These are phyloP conservation scores for Dolomedes plantarius DNA, from an alignment of 2,888 invertebrate species.

Conservation along the genomic window DNA sequence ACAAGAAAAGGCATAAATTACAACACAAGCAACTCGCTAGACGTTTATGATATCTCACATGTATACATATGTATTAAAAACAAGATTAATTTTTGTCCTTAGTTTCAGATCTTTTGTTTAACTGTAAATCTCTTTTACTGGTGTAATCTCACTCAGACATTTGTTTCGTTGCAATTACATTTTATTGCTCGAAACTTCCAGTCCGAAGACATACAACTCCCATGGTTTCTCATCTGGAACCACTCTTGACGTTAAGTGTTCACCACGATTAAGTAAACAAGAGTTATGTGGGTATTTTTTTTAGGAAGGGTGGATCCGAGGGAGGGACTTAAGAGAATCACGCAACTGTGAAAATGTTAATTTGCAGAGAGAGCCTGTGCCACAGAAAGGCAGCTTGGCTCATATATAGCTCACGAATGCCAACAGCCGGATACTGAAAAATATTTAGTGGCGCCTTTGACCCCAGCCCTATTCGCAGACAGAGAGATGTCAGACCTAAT, in stretches of 20 bases:
- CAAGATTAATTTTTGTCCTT: too few species aligned
- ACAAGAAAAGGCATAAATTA: too few species aligned
- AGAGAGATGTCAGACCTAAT: slow-evolving; percentile 5
- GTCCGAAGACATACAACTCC: not conserved
- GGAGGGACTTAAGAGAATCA: slow-evolving; percentile 9
- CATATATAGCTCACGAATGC: slow-evolving; percentile 22
- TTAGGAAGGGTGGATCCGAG: not conserved
- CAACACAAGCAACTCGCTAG: too few species aligned
- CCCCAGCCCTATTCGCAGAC: slow-evolving; percentile 7
- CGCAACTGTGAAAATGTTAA: slow-evolving; percentile 37
- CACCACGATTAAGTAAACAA: not conserved
- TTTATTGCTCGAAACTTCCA: too few species aligned
- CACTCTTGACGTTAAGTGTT: not conserved
- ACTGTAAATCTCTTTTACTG: too few species aligned
- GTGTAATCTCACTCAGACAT: too few species aligned
- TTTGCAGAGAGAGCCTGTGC: slow-evolving; percentile 12
- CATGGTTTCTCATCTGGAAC: not conserved
- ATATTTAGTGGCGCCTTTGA: slow-evolving; percentile 48
- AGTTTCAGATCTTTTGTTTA: too few species aligned
- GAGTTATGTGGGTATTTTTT: slow-evolving; percentile 1
- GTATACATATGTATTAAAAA: too few species aligned
- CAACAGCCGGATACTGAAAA: slow-evolving; percentile 30
- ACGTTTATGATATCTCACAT: too few species aligned
- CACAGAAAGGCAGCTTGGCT: not conserved
- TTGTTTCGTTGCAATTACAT: too few species aligned